Conservation (phyloP, 2,113 vertebrate genomes). For the Lophotis ruficrista region DNA sequence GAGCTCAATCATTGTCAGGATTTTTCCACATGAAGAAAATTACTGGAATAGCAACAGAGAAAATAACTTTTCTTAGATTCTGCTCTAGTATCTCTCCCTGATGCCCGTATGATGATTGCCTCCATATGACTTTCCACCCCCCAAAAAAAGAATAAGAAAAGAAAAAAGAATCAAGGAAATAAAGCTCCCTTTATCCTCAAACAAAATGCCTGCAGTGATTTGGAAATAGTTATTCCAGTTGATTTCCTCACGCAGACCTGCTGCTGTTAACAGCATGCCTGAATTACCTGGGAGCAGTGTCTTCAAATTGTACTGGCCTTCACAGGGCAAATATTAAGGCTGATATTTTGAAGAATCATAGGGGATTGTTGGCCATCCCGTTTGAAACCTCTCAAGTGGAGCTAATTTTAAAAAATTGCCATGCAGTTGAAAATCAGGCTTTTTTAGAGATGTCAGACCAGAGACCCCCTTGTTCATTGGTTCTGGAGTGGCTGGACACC, state of each 20-base stretch:
- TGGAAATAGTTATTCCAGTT: background rate
- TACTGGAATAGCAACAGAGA: background rate
- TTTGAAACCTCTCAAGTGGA: background rate
- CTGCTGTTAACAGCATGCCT: background rate
- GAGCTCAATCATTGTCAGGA: accelerated
- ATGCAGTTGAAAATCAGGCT: background rate
- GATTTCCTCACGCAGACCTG: accelerated
- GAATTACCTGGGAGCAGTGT: background rate
- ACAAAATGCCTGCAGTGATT: background rate
- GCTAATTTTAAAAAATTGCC: background rate
- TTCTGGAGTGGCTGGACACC: background rate
- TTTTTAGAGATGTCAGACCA: background rate
- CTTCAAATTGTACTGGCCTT: background rate
- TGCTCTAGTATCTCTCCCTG: slow-evolving; percentile 12
- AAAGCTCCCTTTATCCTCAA: background rate
- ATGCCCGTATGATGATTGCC: background rate
- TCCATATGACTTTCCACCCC: background rate
- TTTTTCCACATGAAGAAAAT: background rate
- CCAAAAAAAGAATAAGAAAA: background rate
- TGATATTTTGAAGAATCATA: background rate
- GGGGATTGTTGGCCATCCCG: background rate
- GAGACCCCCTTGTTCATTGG: background rate
- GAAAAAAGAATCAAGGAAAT: background rate
- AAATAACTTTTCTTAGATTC: background rate
- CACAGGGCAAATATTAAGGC: background rate